Conservation (phyloP, 1,140 invertebrate species). For the Armadillidium nasatum region DNA sequence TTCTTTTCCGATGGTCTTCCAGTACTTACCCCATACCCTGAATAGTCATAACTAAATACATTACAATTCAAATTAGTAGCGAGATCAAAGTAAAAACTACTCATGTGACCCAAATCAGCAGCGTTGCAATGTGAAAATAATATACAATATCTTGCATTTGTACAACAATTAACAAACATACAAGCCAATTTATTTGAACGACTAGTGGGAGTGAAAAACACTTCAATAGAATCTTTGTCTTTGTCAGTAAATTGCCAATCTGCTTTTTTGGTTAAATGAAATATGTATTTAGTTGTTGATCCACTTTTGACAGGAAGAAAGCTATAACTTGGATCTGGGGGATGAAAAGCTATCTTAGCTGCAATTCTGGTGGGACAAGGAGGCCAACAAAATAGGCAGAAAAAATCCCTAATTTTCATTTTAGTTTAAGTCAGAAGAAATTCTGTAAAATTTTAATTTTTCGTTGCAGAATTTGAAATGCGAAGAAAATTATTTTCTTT, state of each 20-base stretch:
- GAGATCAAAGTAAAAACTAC: conserved; percentile 96
- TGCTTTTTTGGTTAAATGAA: conserved; percentile 84
- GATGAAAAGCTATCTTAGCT: no score
- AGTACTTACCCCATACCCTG: conserved; percentile 72
- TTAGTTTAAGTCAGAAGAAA: no score
- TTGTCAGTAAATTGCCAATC: conserved; percentile 97
- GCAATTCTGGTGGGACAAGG: no score
- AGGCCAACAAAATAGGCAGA: no score
- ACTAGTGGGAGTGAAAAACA: conserved; percentile 81
- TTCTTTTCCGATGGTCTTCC: conserved; percentile 99
- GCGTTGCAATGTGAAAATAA: conserved; percentile 98
- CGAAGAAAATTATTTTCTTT: no score
- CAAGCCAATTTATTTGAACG: conserved; percentile 93
- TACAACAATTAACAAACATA: conserved; percentile 77
- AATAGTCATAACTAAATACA: conserved; percentile 99
- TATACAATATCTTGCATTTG: conserved; percentile 83
- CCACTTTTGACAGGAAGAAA: conserved; percentile 46
- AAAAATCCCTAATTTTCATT: no score
- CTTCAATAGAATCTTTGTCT: conserved; percentile 94
- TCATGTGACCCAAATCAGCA: conserved; percentile 96
- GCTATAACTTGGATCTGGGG: conserved; percentile 36
- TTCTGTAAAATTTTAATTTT: no score
- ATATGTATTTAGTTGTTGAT: conserved; percentile 50
- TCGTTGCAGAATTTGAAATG: no score
- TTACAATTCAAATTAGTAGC: conserved; percentile 97